phyloP scores from a whole-genome alignment of 2,113 vertebrate genomes.

The Otus sunia region DNA sequence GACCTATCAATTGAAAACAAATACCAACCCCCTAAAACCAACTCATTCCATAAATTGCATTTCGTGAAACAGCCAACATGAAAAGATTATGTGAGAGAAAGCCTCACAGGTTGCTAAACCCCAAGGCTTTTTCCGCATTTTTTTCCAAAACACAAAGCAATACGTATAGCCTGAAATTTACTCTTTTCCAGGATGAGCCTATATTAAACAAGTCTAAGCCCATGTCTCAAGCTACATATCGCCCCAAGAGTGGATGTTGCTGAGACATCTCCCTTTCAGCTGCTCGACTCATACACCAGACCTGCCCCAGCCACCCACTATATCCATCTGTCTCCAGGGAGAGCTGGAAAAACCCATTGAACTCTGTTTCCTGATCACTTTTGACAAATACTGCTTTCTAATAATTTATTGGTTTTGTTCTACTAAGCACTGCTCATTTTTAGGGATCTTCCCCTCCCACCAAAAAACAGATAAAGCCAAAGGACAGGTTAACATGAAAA shows the following conservation, averaged over 20 bases:
- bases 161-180: rapidly evolving
- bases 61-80: not conserved
- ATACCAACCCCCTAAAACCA: not conserved
- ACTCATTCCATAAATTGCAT: not conserved
- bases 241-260: not conserved
- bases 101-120: not conserved
- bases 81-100: not conserved
- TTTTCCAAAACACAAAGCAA: not conserved
- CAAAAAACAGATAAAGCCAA: not conserved
- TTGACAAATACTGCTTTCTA: not conserved
- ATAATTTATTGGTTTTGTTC: not conserved
- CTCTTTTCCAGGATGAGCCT: not conserved
- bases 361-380: not conserved
- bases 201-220: not conserved
- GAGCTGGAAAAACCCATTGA: not conserved
- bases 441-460: not conserved
- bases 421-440: not conserved
- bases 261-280: not conserved
- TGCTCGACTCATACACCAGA: not conserved
- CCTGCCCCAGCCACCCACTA: not conserved
- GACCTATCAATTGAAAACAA: not conserved
- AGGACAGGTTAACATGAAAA: not conserved
- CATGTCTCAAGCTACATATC: not conserved
- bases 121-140: not conserved
- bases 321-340: not conserved